Evolutionary conservation across 2,113 vertebrate genomes (phyloP).

Genomic region (Nematolebias whitei): DNA sequence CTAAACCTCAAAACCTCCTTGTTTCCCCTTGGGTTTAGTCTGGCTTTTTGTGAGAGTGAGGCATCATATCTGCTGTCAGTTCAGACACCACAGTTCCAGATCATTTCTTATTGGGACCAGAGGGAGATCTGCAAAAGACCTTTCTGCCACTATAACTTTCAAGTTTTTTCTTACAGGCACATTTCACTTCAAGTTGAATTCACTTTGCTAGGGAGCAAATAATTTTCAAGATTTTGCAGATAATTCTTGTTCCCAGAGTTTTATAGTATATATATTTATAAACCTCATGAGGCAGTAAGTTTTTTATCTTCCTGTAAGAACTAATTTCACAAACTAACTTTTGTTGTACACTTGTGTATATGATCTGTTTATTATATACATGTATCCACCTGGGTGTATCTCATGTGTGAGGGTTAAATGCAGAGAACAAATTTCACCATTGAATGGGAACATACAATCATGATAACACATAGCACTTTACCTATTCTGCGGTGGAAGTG

Average conservation of each 20-base stretch:
- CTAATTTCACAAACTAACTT: neutral
- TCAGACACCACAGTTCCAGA: slow-evolving; percentile 18
- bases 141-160: slow-evolving; percentile 14
- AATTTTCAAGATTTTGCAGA: slow-evolving; percentile 6
- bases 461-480: too few relatives aligned
- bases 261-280: slow-evolving; percentile 11
- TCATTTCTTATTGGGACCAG: slow-evolving; percentile 24
- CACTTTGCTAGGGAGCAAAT: slow-evolving; percentile 3
- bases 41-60: slow-evolving; percentile 16
- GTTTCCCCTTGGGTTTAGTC: slow-evolving; percentile 17
- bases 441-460: too few relatives aligned
- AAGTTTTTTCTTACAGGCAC: slow-evolving; percentile 15
- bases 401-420: too few relatives aligned
- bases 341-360: neutral
- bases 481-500: too few relatives aligned
- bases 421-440: too few relatives aligned
- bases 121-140: neutral
- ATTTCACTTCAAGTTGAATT: slow-evolving; percentile 14
- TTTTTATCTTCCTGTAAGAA: neutral
- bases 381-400: too few relatives aligned
- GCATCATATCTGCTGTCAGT: slow-evolving; percentile 42
- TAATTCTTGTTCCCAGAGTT: slow-evolving; percentile 22
- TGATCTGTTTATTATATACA: too few relatives aligned
- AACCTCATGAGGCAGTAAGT: too few relatives aligned
- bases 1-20: slow-evolving; percentile 29